Evolutionary conservation across 2,113 vertebrate genomes (phyloP).

Genomic region (Cyrtonyx montezumae): DNA sequence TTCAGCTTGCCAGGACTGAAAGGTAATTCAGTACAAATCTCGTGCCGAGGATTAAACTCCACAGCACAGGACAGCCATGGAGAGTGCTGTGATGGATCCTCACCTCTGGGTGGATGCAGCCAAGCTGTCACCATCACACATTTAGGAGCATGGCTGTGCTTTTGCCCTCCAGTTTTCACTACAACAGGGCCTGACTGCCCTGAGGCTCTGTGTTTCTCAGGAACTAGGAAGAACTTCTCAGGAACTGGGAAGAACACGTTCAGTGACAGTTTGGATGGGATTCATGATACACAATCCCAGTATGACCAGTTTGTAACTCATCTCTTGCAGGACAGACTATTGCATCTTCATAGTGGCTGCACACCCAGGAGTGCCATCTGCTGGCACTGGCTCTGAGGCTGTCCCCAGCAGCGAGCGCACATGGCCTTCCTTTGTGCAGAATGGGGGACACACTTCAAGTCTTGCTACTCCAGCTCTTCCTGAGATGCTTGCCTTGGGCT

Average conservation of each 20-base stretch:
- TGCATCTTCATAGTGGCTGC: neutral
- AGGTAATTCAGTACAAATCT: neutral
- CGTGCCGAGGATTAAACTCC: neutral
- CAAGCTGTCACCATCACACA: neutral
- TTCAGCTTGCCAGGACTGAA: neutral
- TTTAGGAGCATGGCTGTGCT: neutral
- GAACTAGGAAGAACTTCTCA: neutral
- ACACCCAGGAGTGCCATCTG: neutral
- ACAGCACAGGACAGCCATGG: neutral
- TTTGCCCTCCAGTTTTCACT: neutral
- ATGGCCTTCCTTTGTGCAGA: neutral
- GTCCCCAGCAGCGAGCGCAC: neutral
- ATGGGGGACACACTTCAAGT: neutral
- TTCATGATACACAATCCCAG: neutral
- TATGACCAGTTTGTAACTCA: neutral
- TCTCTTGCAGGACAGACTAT: neutral
- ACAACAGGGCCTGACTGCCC: neutral
- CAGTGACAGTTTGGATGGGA: neutral
- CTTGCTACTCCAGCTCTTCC: neutral
- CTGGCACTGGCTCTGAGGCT: neutral
- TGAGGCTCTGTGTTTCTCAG: neutral
- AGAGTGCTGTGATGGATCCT: fast-evolving
- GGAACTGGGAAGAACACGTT: neutral
- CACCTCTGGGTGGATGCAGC: neutral
- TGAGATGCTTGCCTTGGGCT: neutral